Evolutionary conservation across 1,140 invertebrate species (phyloP), one percentile per base, ranked within the genome.

Genomic region (Tigriopus japonicus): DNA sequence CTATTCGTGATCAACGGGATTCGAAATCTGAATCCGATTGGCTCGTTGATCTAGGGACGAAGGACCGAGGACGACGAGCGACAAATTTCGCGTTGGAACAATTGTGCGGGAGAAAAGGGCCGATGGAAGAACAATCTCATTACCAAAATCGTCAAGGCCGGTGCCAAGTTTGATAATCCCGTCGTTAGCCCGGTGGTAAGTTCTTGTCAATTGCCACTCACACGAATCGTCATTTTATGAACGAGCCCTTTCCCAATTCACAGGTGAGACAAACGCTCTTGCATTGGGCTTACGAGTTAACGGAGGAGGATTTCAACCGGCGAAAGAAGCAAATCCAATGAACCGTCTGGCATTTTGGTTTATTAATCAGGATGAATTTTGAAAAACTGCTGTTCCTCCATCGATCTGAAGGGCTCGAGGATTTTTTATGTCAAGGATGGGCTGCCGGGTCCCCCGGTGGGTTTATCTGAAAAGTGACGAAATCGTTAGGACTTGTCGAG

Each of bases 251-350:
- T n/a, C n/a, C n/a, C n/a, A n/a, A n/a, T n/a, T n/a, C n/a, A n/a
- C 10, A 49, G 45, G 19, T 65, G 9, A 62, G 64, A 2, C 63
- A 65, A 15, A 63, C 62, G 0, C 62, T 65, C n/a, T 53, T 42
- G 17, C 64, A 65, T 61, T 65, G 64, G 64, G 64, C 52, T 6
- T 65, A 65, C 49, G 52, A 56, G n/a, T 62, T 65, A 10, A 64
- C 62, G 13, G 43, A 65, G 43, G 24, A 63, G 6, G 62, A 64
- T 56, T 64, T 56, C 52, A 55, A 60, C 17, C 28, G 21, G 6
- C 53, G 62, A 15, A 62, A 28, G 17, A 64, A 64, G 23, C 56
- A 55, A 12, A 40, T 63, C 17, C 63, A 64, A 35, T 56, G n/a
- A n/a, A n/a, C n/a, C n/a, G n/a, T n/a, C n/a, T n/a, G n/a, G n/a